phyloP scores from a whole-genome alignment of 2,113 vertebrate genomes.

The Psilopsiagon aurifrons region DNA sequence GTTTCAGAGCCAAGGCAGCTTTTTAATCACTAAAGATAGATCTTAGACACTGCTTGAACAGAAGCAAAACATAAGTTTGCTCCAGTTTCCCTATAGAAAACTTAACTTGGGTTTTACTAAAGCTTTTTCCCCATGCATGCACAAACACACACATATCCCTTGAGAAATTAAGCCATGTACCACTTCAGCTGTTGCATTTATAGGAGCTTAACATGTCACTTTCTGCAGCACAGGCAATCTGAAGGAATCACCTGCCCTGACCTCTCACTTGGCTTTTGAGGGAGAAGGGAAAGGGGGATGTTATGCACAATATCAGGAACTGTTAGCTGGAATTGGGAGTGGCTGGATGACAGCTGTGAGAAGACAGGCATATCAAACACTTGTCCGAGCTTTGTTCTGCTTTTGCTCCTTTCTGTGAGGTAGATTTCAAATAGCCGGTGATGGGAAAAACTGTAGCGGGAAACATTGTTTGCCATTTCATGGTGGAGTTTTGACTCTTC shows the following conservation, averaged over 20 bases:
- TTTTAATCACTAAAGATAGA: neutral
- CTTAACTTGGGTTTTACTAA: neutral
- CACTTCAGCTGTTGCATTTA: constrained; percentile 29
- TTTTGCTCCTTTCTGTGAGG: neutral
- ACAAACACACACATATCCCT: neutral
- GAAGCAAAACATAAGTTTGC: neutral
- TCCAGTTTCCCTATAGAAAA: neutral
- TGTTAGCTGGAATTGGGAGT: neutral
- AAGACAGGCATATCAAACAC: constrained; percentile 1
- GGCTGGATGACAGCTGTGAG: constrained; percentile 33
- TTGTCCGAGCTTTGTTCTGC: neutral
- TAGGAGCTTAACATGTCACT: constrained; percentile 18
- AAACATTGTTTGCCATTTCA: neutral
- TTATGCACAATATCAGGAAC: fast-evolving
- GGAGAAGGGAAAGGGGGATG: neutral
- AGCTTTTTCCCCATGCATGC: neutral
- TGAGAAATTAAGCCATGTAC: constrained; percentile 19
- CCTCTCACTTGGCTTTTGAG: neutral
- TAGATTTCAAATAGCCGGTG: neutral
- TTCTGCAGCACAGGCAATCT: neutral
- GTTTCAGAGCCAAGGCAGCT: neutral
- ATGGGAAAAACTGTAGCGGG: neutral
- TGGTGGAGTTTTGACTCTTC: neutral
- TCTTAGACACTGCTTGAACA: neutral
- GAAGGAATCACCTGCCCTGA: constrained; percentile 36